Base-by-base conservation (phyloP, 2,888 invertebrate genomes). In the Rhingia rostrata region DNA sequence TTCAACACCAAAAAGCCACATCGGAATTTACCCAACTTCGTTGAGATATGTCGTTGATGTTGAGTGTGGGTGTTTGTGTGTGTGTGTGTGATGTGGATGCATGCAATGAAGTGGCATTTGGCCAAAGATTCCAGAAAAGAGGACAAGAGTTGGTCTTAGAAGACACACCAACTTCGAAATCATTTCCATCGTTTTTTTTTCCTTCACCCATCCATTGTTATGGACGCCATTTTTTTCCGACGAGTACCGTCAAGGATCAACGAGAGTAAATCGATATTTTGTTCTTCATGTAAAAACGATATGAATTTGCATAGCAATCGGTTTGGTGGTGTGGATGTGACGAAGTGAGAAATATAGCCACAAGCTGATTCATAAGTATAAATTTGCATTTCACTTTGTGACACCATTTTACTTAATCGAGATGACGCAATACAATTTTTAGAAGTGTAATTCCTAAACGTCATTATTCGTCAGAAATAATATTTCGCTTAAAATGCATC, bases 401-500 rank as follows among this genome's bases (percentile, higher is more conserved):
- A 58, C 74, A 66, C 58, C 9, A 51, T 51, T 63, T 56, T 56
- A 51, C 53, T 32, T 12, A 49, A 30, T 33, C 54, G n/a, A 7
- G 30, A 6, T 22, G 30, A 7, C 9, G 45, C 45, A 61, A 69
- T 69, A 60, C 61, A 54, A n/a, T n/a, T 66, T 45, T 60, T 60
- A 12, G 32, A 70, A 22, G 53, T 37, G 54, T 35, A 39, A 53
- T 73, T 66, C 60, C 35, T 45, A 66, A 61, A 66, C 53, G 66
- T 73, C 53, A 80, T 79, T 73, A 73, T 33, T 60, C 47, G 39
- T 10, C 33, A 22, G 41, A 49, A 78, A 66, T 64, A 12, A 41
- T 49, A 47, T 64, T 39, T 12, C 4, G 53, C 33, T 30, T 51
- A 3, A 35, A 22, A 4, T 30, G 9, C 32, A 4, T 49, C 9